phyloP scores from a whole-genome alignment of 2,888 invertebrate genomes.

The Eueremaeus valkanovi region DNA sequence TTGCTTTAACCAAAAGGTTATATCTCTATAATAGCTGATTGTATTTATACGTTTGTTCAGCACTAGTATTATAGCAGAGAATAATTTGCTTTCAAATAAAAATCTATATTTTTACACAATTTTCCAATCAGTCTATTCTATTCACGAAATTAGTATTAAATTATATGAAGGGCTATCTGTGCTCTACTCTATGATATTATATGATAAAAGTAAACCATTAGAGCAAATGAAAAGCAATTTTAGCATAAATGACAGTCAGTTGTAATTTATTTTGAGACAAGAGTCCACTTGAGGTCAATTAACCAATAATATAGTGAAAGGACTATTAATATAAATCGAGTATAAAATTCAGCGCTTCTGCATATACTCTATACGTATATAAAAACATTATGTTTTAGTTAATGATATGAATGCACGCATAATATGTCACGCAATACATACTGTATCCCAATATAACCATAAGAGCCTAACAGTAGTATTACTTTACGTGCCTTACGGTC shows the following conservation, averaged over 20 bases:
- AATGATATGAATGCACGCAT: slow-evolving; percentile 27
- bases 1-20: background rate
- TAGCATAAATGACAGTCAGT: background rate
- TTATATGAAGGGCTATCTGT: background rate
- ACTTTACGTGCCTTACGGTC: background rate
- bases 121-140: too few species aligned
- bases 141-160: too few species aligned
- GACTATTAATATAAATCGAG: background rate
- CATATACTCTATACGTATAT: background rate
- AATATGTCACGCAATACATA: slow-evolving; percentile 22
- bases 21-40: too few species aligned
- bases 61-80: too few species aligned
- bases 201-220: background rate
- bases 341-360: background rate
- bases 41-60: too few species aligned
- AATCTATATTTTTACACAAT: too few species aligned
- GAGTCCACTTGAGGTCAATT: slow-evolving; percentile 29
- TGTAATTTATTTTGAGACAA: background rate
- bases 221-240: slow-evolving; percentile 12
- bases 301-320: background rate
- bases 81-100: too few species aligned
- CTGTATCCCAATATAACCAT: too few species aligned
- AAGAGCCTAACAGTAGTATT: background rate
- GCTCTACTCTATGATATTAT: too few species aligned
- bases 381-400: slow-evolving; percentile 1